Evolutionary conservation across 2,113 vertebrate genomes (phyloP).

Genomic region (Neotragus pygmaeus): DNA sequence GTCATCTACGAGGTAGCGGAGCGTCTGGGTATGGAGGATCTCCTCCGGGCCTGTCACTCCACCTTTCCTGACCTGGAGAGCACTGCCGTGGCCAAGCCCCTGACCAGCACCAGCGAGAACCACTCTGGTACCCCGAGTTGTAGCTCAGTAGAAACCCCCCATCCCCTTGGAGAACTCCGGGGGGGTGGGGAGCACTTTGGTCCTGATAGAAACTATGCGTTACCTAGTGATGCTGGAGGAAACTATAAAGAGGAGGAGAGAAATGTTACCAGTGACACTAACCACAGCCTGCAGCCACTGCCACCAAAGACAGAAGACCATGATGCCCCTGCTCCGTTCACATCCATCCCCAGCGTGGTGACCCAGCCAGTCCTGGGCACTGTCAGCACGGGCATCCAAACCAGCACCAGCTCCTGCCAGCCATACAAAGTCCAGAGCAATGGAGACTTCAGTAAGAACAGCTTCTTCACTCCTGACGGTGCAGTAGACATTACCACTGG

Average conservation of each 20-base stretch:
- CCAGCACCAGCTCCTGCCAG: conserved; percentile 69
- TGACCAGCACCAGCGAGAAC: conserved; percentile 69
- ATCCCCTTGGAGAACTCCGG: conserved; percentile 71
- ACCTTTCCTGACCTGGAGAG: conserved; percentile 95
- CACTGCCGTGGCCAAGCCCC: conserved; percentile 77
- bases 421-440: conserved; percentile 84
- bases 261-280: conserved; percentile 50
- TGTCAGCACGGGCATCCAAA: conserved; percentile 54
- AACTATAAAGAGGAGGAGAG: conserved; percentile 81
- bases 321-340: conserved; percentile 72
- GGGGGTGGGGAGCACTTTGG: conserved; percentile 67
- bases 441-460: conserved; percentile 78
- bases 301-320: conserved; percentile 88
- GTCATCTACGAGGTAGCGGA: conserved; percentile 96
- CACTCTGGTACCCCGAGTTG: conserved; percentile 53
- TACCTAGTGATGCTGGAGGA: conserved; percentile 68
- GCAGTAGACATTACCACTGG: conserved; percentile 76
- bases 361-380: conserved; percentile 69
- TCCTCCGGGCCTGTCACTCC: conserved; percentile 91
- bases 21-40: conserved; percentile 89
- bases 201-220: conserved; percentile 73
- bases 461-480: conserved; percentile 80
- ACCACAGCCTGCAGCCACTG: conserved; percentile 68
- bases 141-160: conserved; percentile 73
- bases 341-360: conserved; percentile 59